Conservation (phyloP, 2,888 invertebrate species). For the Byasa hedistus region DNA sequence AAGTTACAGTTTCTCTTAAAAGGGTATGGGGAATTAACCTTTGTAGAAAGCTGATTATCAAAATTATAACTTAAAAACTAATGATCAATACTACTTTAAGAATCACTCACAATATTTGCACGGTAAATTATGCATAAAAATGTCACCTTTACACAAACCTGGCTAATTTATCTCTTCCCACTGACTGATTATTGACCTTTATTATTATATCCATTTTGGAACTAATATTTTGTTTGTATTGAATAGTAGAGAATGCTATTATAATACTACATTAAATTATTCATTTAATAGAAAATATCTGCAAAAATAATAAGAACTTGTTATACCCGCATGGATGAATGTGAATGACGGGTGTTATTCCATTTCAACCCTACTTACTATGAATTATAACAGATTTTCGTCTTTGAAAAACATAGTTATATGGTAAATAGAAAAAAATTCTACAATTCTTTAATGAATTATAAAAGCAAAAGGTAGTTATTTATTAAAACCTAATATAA, state of each 20-base stretch:
- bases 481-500: neutral
- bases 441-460: no score
- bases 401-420: no score
- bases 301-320: neutral
- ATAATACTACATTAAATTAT: neutral
- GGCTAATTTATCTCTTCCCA: conserved; percentile 78
- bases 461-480: no score
- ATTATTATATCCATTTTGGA: conserved; percentile 70
- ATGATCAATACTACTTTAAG: no score
- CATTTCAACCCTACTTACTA: neutral
- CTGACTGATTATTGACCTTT: conserved; percentile 77
- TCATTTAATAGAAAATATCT: neutral
- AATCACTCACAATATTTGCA: no score
- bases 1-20: no score
- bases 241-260: neutral
- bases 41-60: neutral
- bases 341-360: neutral
- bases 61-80: neutral
- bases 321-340: neutral
- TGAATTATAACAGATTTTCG: neutral
- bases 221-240: neutral
- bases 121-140: neutral
- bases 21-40: neutral
- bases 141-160: conserved; percentile 53
- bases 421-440: no score